These are phyloP conservation scores for Armadillidium nasatum DNA, from an alignment of 1,140 invertebrate genomes.

Conservation along the genomic window DNA sequence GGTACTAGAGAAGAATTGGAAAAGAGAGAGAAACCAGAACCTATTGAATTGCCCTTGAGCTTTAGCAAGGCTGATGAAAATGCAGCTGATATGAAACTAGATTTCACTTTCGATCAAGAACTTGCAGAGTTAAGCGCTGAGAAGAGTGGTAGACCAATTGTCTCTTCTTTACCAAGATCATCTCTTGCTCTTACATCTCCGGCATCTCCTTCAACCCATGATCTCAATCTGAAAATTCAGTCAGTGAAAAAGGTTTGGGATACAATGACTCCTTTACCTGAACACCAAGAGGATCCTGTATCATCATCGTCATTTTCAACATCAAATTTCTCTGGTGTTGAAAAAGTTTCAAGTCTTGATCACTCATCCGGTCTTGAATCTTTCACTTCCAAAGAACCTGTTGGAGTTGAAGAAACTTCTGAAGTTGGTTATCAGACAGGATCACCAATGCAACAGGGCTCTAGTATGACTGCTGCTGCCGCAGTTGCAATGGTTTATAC, in stretches of 20 bases:
- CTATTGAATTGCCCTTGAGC: slow-evolving; percentile 59
- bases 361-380: slow-evolving; percentile 41
- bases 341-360: slow-evolving; percentile 41
- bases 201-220: slow-evolving; percentile 69
- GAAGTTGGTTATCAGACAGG: slow-evolving; percentile 44
- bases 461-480: slow-evolving; percentile 33
- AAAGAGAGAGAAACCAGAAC: slow-evolving; percentile 51
- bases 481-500: slow-evolving; percentile 47
- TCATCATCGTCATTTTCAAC: slow-evolving; percentile 52
- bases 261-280: slow-evolving; percentile 59
- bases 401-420: slow-evolving; percentile 39
- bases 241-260: slow-evolving; percentile 85
- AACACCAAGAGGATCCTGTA: slow-evolving; percentile 58
- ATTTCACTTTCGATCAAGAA: slow-evolving; percentile 72
- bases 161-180: slow-evolving; percentile 42
- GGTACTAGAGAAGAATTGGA: slow-evolving; percentile 46
- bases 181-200: slow-evolving; percentile 50
- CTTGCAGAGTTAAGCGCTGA: slow-evolving; percentile 65
- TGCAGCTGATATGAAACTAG: slow-evolving; percentile 79
- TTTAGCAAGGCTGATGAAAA: slow-evolving; percentile 67
- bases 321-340: slow-evolving; percentile 49
- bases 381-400: slow-evolving; percentile 39
- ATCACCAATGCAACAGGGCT: slow-evolving; percentile 35
- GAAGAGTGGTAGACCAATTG: slow-evolving; percentile 33
- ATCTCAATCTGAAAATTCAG: slow-evolving; percentile 88